Conservation (phyloP, 2,888 invertebrate species). For the Melanotus villosus region DNA sequence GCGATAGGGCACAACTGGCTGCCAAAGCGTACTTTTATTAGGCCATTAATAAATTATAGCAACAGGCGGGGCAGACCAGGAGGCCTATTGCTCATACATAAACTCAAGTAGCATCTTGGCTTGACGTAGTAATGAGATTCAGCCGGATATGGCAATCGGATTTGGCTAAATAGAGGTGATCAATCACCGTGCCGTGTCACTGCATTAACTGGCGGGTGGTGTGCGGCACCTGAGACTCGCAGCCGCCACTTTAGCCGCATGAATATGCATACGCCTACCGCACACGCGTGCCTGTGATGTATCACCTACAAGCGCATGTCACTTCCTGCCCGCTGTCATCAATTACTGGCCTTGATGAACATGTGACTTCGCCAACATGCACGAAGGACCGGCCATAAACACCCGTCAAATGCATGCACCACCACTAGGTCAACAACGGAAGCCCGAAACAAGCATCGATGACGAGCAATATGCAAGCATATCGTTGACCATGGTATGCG, state of each 20-base stretch:
- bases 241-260: slow-evolving; percentile 58
- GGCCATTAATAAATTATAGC: slow-evolving; percentile 70
- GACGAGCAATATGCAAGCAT: slow-evolving; percentile 16
- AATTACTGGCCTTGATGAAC: slow-evolving; percentile 69
- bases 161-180: slow-evolving; percentile 66
- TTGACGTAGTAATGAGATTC: slow-evolving; percentile 70
- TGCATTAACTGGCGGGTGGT: slow-evolving; percentile 64
- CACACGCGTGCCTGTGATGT: slow-evolving; percentile 57
- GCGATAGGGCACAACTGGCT: slow-evolving; percentile 63
- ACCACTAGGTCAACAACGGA: slow-evolving; percentile 21
- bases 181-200: slow-evolving; percentile 67
- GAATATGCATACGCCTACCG: slow-evolving; percentile 66
- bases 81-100: slow-evolving; percentile 67
- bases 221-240: slow-evolving; percentile 63
- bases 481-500: background rate
- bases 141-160: slow-evolving; percentile 68
- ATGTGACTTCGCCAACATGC: slow-evolving; percentile 68
- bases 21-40: slow-evolving; percentile 68
- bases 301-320: slow-evolving; percentile 60
- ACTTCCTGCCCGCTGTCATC: slow-evolving; percentile 65
- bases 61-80: slow-evolving; percentile 65
- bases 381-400: slow-evolving; percentile 67
- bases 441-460: background rate
- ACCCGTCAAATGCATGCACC: slow-evolving; percentile 63
- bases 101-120: slow-evolving; percentile 69